A percentile compares a stretch with the other conserved stretches of the same genome.
phyloP scores from a whole-genome alignment of 2,113 vertebrate genomes.

The Hydrolagus affinis region DNA sequence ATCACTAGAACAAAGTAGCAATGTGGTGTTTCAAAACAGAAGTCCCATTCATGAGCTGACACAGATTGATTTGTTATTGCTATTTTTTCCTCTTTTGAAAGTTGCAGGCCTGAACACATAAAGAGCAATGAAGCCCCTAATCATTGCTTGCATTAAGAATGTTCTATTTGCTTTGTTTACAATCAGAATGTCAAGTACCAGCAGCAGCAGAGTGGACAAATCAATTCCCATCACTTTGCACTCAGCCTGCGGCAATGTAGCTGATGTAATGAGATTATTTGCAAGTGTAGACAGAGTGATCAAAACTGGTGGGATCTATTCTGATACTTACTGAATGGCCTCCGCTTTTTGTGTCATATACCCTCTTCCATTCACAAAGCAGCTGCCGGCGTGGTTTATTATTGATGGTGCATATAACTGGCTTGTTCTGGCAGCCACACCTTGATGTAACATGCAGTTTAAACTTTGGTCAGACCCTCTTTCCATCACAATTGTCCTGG shows the following conservation, averaged over 20 bases:
- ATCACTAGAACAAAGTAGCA: background rate
- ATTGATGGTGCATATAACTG: no score
- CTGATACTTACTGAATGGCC: background rate
- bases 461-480: no score
- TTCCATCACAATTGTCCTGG: no score
- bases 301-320: background rate
- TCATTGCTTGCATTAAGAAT: background rate
- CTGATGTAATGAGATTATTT: background rate
- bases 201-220: background rate
- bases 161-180: background rate
- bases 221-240: background rate
- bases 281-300: conserved; percentile 1
- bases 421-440: no score
- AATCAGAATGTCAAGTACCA: background rate
- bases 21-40: background rate
- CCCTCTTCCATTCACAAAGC: background rate
- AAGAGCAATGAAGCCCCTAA: background rate
- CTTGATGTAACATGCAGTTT: no score
- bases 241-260: conserved; percentile 11
- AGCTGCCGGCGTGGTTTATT: no score
- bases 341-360: no score
- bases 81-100: background rate
- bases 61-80: background rate
- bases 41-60: background rate
- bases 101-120: background rate